phyloP scores from a whole-genome alignment of 2,113 vertebrate genomes.

The Ceuthmochares aereus region DNA sequence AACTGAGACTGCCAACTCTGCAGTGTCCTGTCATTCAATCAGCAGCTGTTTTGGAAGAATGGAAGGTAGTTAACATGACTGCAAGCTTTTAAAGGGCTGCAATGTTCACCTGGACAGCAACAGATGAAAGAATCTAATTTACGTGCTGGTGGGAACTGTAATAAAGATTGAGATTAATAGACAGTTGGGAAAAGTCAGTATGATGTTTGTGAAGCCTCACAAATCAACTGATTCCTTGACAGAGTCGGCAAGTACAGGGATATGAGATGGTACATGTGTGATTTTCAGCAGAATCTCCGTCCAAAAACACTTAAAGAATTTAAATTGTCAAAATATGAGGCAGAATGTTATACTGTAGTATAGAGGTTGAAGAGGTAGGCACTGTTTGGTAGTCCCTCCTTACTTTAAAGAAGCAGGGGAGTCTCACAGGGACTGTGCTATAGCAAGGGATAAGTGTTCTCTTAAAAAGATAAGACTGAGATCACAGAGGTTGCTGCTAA shows the following conservation, averaged over 20 bases:
- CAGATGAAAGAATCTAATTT: background rate
- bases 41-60: background rate
- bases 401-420: background rate
- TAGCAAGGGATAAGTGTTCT: background rate
- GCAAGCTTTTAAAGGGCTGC: background rate
- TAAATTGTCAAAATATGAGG: background rate
- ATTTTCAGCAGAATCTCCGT: background rate
- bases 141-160: background rate
- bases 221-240: background rate
- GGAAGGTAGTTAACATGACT: background rate
- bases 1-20: background rate
- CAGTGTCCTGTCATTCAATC: background rate
- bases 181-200: background rate
- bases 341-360: background rate
- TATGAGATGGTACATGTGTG: background rate
- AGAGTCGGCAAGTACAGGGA: background rate
- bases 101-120: background rate
- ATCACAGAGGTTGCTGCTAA: background rate
- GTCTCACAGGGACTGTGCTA: background rate
- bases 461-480: background rate
- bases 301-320: background rate
- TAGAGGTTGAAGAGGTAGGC: background rate
- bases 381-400: background rate
- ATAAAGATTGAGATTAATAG: background rate
- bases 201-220: background rate